phyloP scores from a whole-genome alignment of 2,888 invertebrate species.

The Microctonus aethiopoides region DNA sequence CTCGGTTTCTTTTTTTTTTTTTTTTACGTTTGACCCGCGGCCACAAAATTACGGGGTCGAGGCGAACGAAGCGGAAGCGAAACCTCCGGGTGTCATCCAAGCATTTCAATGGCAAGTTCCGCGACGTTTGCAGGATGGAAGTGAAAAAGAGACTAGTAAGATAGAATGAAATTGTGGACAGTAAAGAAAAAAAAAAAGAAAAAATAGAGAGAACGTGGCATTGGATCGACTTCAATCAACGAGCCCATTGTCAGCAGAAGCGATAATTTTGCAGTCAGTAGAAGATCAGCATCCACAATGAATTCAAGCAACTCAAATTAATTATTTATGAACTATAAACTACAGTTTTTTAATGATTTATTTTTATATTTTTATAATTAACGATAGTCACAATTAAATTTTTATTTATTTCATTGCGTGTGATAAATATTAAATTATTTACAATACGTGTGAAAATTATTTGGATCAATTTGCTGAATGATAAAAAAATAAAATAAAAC shows the following conservation, averaged over 20 bases:
- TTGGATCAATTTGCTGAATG: not conserved
- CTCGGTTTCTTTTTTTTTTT: constrained; percentile 35
- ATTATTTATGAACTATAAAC: constrained; percentile 32
- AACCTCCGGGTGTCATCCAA: constrained; percentile 42
- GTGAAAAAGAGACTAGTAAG: constrained; percentile 40
- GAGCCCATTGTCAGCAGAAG: constrained; percentile 59
- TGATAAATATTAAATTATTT: not conserved
- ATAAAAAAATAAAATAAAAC: too few species aligned
- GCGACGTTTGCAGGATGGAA: constrained; percentile 38
- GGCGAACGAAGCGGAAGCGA: constrained; percentile 61
- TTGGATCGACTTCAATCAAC: constrained; percentile 64
- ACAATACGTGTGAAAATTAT: not conserved
- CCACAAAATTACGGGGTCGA: constrained; percentile 63
- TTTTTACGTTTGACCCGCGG: constrained; percentile 62
- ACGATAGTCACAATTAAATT: not conserved
- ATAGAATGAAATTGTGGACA: constrained; percentile 23
- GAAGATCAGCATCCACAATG: constrained; percentile 23
- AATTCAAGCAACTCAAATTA: constrained; percentile 8
- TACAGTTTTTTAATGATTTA: not conserved
- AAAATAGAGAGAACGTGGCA: constrained; percentile 32
- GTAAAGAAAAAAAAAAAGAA: constrained; percentile 43
- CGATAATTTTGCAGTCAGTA: constrained; percentile 38
- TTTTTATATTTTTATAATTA: not conserved
- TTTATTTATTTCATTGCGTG: not conserved
- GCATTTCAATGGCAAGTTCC: constrained; percentile 33